Conservation (phyloP, 2,113 vertebrate genomes). For the Aegithalos caudatus region DNA sequence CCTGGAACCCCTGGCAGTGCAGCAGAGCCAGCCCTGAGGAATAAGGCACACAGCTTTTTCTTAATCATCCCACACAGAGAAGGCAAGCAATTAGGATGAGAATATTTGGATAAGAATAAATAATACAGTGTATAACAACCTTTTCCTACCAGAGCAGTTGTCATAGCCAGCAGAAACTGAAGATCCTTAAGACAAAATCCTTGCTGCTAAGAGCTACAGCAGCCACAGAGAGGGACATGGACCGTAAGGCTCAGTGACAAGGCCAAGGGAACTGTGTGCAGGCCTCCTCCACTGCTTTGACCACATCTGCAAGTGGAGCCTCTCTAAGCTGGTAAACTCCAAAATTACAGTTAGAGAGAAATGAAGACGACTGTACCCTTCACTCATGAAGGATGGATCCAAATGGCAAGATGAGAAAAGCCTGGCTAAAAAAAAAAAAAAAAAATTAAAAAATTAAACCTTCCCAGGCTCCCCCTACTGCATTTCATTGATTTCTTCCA, state of each 20-base stretch:
- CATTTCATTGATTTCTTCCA: not conserved
- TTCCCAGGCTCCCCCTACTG: not conserved
- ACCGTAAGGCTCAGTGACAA: not conserved
- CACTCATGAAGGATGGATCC: not conserved
- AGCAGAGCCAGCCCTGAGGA: not conserved
- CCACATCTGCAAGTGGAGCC: accelerated
- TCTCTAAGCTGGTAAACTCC: not conserved
- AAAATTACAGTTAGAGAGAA: not conserved
- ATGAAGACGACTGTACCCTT: not conserved
- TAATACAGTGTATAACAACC: not conserved
- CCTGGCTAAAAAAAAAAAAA: not conserved
- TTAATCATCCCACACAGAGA: not conserved
- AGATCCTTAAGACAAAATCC: not conserved
- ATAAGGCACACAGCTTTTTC: not conserved
- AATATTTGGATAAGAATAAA: not conserved
- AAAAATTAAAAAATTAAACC: not conserved
- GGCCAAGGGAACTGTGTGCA: not conserved
- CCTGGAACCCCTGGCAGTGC: not conserved
- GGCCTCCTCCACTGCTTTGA: not conserved
- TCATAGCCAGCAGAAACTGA: not conserved
- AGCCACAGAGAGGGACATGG: not conserved
- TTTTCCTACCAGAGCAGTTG: not conserved
- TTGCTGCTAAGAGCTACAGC: not conserved
- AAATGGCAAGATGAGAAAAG: not conserved
- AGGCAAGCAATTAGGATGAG: not conserved